Evolutionary conservation across 2,888 invertebrate species (phyloP), one percentile per base, ranked within the genome.

Genomic region (Diarsia rubi): DNA sequence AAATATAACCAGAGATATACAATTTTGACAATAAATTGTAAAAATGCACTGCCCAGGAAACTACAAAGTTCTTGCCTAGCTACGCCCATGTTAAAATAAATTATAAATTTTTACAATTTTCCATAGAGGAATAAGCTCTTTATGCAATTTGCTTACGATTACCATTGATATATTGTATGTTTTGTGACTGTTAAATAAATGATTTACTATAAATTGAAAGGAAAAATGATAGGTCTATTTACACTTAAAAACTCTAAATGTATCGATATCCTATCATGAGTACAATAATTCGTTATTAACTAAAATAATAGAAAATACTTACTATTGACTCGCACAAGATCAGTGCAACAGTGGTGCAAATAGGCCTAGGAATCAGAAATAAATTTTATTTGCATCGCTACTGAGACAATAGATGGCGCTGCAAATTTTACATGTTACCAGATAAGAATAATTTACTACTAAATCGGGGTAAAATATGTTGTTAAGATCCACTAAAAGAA

Each of bases 11-110:
- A 65, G n/a, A 63, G 16, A 66, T 37, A 24, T n/a, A 27, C 8
- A 42, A 62, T 64, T 59, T 31, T 45, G 85, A 82, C 85, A 81
- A 81, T 82, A 82, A 82, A 21, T 75, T 69, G 16, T 66, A 67
- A 62, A 60, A 16, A 24, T 1, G 63, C 82, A 82, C 85, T 82
- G 82, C 82, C 81, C 60, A 24, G 24, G 64, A 11, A 62, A 27
- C 11, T 73, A 47, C 4, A 60, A 27, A 42, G 8, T 44, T 8
- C 8, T 52, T 42, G 57, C 24, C 42, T 47, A 54, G 74, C 69
- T 70, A 59, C 63, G 64, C 75, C 64, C 59, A 67, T 69, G 21
- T 67, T 45, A 42, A 16, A 64, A 44, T 60, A 68, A 44, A 54
- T 16, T 49, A 45, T 70, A 47, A 60, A 59, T 57, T 27, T 47